These are phyloP conservation scores for Phaenicophaeus curvirostris DNA, from an alignment of 2,797 vertebrate genomes.

Conservation along the genomic window DNA sequence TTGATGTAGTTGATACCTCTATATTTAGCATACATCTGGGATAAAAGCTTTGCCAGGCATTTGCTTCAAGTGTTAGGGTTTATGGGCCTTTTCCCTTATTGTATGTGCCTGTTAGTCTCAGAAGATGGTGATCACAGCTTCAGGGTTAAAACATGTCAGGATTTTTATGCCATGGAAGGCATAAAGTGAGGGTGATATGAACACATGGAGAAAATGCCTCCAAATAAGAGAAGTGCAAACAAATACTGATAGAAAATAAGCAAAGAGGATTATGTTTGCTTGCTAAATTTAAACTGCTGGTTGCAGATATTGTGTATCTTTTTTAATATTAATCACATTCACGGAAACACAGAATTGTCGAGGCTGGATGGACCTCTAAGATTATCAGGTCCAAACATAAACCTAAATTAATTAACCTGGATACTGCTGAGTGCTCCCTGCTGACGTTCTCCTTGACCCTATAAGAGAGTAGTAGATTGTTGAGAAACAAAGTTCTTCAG, in stretches of 20 bases:
- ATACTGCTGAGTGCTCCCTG: not conserved
- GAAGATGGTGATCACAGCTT: conserved; percentile 15
- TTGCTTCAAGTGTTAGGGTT: not conserved
- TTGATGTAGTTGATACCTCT: not conserved
- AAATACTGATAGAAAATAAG: conserved; percentile 52
- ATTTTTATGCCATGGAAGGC: conserved; percentile 42
- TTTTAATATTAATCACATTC: not conserved
- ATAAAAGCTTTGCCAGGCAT: not conserved
- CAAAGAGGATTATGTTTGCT: conserved; percentile 48
- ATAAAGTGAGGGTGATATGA: conserved; percentile 11
- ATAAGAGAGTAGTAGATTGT: not conserved
- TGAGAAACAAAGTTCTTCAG: not conserved
- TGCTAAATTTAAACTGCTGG: conserved; percentile 47
- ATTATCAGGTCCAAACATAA: too few species aligned
- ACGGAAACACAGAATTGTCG: too few species aligned
- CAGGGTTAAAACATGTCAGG: conserved; percentile 44
- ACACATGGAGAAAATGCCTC: conserved; percentile 32
- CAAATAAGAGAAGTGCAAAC: conserved; percentile 48
- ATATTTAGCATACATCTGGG: not conserved
- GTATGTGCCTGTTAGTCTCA: conserved; percentile 41
- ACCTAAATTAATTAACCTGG: not conserved
- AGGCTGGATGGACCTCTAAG: too few species aligned
- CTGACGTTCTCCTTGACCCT: not conserved
- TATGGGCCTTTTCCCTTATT: not conserved
- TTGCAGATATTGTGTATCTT: not conserved